Base-by-base conservation (phyloP, 2,888 invertebrate species). In the Pelosia muscerda region DNA sequence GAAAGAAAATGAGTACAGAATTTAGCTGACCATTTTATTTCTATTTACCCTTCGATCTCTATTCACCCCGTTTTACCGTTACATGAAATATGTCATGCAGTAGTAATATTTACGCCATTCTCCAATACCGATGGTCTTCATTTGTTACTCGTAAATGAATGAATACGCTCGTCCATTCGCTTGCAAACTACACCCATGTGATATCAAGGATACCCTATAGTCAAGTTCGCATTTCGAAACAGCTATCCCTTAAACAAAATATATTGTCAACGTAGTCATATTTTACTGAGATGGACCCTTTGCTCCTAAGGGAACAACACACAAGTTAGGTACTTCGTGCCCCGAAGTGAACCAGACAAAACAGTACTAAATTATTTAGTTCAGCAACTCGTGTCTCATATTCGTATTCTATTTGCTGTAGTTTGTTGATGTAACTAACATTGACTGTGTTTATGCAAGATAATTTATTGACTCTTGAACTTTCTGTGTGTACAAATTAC, bases 361-460 rank as follows among this genome's bases (percentile, higher is more conserved):
- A 84, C 81, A 79, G 57, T 71, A 76, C 72, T 77, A 81, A 84
- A 84, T 84, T 81, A 84, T 83, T 82, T 78, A 80, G 82, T 78
- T 78, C 31, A 73, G 69, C 64, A 80, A 80, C 80, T 78, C 71
- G 71, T 71, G 65, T 68, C 73, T 70, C 68, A 68, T 65, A 65
- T 65, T 63, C 42, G 53, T 75, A 73, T 75, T 77, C 75, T 78
- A 81, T 79, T 78, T 77, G 72, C 63, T 65, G 55, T 63, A 65
- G 69, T 68, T 73, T 74, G 76, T 76, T 76, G 66, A 69, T 66
- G 60, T 66, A 71, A 67, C 65, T 67, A 69, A 66, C 68, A 60
- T 62, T 72, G 78, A 77, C 74, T 69, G 60, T 65, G 72, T 72
- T 74, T 68, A 66, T 65, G 49, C 65, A 58, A 63, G 10, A 71